Percentiles rank a stretch among this genome's conserved stretches.
phyloP scores from a whole-genome alignment of 1,140 invertebrate genomes.

The Nephotettix cincticeps region DNA sequence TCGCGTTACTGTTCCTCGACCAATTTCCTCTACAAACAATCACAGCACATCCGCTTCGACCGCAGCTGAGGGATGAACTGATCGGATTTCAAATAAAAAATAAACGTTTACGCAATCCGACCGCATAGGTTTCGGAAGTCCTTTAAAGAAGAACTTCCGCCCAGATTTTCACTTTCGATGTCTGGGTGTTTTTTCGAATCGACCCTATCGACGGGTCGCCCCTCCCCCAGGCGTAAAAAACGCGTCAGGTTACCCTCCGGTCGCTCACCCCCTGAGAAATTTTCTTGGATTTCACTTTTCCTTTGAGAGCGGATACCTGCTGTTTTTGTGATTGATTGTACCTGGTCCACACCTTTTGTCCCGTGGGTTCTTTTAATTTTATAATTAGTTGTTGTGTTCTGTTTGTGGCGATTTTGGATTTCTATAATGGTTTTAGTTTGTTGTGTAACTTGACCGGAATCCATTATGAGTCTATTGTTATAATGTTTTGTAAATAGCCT shows the following conservation, averaged over 20 bases:
- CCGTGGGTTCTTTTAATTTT: background rate
- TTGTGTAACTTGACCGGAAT: too few relatives aligned
- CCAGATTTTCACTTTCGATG: constrained; percentile 20
- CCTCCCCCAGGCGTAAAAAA: too few relatives aligned
- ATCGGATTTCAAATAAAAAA: background rate
- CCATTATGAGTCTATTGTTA: too few relatives aligned
- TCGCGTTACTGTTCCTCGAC: background rate
- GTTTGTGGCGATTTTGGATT: too few relatives aligned
- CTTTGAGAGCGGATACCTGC: background rate
- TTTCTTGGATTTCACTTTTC: constrained; percentile 5
- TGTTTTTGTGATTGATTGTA: background rate
- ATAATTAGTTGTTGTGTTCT: too few relatives aligned
- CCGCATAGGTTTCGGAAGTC: background rate
- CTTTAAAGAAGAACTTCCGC: constrained; percentile 8
- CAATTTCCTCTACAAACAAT: constrained; percentile 4
- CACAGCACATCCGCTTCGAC: background rate
- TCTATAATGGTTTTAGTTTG: too few relatives aligned
- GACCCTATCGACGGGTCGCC: background rate
- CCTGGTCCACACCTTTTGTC: background rate
- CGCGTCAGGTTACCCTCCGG: background rate
- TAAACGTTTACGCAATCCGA: constrained; percentile 15
- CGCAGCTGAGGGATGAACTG: background rate
- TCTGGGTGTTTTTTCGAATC: background rate
- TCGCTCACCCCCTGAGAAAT: constrained; percentile 3
- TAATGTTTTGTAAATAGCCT: too few relatives aligned